These are phyloP conservation scores for Eucidaris tribuloides DNA, from an alignment of 35 echinoderm and acorn worm species.

Conservation along the genomic window DNA sequence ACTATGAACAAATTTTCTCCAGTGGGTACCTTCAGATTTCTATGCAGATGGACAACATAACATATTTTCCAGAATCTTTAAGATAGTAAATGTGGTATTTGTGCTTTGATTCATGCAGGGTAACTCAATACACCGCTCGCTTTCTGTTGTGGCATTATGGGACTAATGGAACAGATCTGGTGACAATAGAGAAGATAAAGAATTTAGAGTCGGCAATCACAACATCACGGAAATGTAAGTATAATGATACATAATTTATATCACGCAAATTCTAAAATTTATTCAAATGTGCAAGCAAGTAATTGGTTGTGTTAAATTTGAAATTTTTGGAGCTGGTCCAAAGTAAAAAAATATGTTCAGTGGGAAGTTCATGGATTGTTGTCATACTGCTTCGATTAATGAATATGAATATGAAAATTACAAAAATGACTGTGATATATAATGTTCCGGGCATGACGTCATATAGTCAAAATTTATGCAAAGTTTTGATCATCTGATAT, in stretches of 20 bases:
- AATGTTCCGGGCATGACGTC: too few species aligned
- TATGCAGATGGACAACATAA: too few species aligned
- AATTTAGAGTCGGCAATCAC: constrained; percentile 31
- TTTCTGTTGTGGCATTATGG: constrained; percentile 41
- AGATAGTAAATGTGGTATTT: too few species aligned
- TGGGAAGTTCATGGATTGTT: not conserved
- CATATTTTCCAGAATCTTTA: too few species aligned
- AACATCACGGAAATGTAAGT: constrained; percentile 48
- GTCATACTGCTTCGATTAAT: not conserved
- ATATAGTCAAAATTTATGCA: too few species aligned
- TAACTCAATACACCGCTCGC: constrained; percentile 38
- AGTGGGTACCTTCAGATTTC: too few species aligned
- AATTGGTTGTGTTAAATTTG: not conserved
- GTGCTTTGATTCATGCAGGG: too few species aligned
- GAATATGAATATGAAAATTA: not conserved
- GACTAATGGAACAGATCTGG: not conserved
- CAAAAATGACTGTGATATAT: not conserved
- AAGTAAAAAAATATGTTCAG: not conserved
- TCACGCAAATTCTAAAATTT: not conserved
- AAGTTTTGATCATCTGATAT: too few species aligned
- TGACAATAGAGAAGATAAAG: constrained; percentile 10
- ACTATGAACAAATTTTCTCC: too few species aligned
- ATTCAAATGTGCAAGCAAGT: not conserved
- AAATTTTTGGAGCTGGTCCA: not conserved
- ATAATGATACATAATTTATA: not conserved